These are phyloP conservation scores for Crenuchus spilurus DNA, from an alignment of 2,797 vertebrate genomes.

Conservation along the genomic window DNA sequence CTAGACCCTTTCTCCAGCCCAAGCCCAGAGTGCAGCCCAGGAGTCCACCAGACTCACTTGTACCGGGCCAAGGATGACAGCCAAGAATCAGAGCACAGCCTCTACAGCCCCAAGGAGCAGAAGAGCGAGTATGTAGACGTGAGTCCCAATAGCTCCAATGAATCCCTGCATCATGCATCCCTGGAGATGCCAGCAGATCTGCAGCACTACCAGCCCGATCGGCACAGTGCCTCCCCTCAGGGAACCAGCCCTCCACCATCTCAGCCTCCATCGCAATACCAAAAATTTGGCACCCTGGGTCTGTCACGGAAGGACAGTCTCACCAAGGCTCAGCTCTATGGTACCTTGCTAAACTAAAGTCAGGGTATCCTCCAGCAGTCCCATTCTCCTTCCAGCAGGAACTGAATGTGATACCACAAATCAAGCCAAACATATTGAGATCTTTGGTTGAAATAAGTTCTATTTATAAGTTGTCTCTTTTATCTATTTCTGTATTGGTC, in stretches of 20 bases:
- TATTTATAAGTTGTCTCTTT: slow-evolving; percentile 26
- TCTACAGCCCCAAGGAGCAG: slow-evolving; percentile 85
- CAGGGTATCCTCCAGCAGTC: neutral
- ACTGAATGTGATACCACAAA: slow-evolving; percentile 35
- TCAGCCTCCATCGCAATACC: slow-evolving; percentile 85
- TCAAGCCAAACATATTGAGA: slow-evolving; percentile 25
- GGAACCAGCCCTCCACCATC: slow-evolving; percentile 79
- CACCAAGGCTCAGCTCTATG: slow-evolving; percentile 97
- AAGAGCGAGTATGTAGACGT: slow-evolving; percentile 84
- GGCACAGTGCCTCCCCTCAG: slow-evolving; percentile 79
- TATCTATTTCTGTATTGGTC: slow-evolving; percentile 32
- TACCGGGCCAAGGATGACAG: slow-evolving; percentile 84
- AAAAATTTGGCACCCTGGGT: slow-evolving; percentile 87
- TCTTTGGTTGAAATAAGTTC: slow-evolving; percentile 1
- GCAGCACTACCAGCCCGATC: slow-evolving; percentile 88
- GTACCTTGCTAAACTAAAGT: slow-evolving; percentile 91
- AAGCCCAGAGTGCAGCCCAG: slow-evolving; percentile 84
- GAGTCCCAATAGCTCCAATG: slow-evolving; percentile 89
- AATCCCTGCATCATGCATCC: slow-evolving; percentile 88
- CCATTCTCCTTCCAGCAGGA: neutral
- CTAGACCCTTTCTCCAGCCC: slow-evolving; percentile 78
- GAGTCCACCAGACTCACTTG: slow-evolving; percentile 75
- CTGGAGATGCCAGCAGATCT: slow-evolving; percentile 87
- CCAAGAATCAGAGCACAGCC: slow-evolving; percentile 85
- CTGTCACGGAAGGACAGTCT: slow-evolving; percentile 97